A percentile compares a stretch with the other conserved stretches of the same genome.
phyloP scores from a whole-genome alignment of 2,888 invertebrate species.

The Torymus texanus region DNA sequence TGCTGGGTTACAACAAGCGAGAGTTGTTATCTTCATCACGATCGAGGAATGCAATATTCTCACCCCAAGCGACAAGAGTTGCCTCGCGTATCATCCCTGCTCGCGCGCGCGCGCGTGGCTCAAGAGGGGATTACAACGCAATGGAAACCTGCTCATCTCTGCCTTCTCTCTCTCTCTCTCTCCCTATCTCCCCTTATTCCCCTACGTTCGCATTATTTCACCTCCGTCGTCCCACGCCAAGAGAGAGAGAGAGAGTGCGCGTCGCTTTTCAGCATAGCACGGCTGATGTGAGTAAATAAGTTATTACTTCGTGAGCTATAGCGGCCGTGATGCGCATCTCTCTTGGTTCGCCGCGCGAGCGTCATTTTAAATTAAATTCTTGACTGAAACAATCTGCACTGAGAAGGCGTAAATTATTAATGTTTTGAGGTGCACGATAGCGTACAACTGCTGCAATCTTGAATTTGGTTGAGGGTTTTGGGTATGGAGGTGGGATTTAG shows the following conservation, averaged over 20 bases:
- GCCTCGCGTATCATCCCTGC: slow-evolving; percentile 53
- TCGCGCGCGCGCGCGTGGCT: background rate
- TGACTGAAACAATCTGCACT: slow-evolving; percentile 9
- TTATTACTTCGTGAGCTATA: slow-evolving; percentile 44
- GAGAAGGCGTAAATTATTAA: slow-evolving; percentile 33
- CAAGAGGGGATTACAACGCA: slow-evolving; percentile 73
- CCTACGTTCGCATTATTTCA: slow-evolving; percentile 58
- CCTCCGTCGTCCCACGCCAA: slow-evolving; percentile 53
- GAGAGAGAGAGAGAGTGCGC: background rate
- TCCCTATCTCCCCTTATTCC: slow-evolving; percentile 17
- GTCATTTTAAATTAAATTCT: slow-evolving; percentile 53
- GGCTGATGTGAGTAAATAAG: slow-evolving; percentile 54
- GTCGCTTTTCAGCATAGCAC: slow-evolving; percentile 32
- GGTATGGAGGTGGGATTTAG: background rate
- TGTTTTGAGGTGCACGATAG: slow-evolving; percentile 6
- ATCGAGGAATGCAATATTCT: slow-evolving; percentile 75
- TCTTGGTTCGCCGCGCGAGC: background rate
- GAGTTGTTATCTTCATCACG: slow-evolving; percentile 73
- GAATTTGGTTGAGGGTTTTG: background rate
- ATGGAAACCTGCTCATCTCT: slow-evolving; percentile 68
- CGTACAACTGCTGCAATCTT: background rate
- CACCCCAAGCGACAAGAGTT: slow-evolving; percentile 73
- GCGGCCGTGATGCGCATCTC: background rate
- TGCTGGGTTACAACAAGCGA: slow-evolving; percentile 47
- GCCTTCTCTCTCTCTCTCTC: background rate